phyloP scores from a whole-genome alignment of 2,888 invertebrate species.

The Balanococcus diminutus region DNA sequence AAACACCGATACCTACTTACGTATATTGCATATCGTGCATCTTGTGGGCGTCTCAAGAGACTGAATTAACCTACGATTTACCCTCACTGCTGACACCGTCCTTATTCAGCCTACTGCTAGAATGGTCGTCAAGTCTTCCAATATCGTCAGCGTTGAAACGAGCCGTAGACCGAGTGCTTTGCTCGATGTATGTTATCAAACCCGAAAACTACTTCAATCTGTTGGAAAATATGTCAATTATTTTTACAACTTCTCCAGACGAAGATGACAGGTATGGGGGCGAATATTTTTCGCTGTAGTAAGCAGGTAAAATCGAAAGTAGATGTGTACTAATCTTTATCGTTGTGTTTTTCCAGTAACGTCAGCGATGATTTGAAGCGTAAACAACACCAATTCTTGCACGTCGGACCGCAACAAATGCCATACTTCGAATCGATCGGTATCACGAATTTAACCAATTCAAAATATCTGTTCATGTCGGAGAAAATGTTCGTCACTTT shows the following conservation, averaged over 20 bases:
- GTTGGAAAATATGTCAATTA: conserved; percentile 45
- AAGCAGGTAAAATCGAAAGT: not conserved
- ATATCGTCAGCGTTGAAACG: conserved; percentile 77
- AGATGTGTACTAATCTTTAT: not conserved
- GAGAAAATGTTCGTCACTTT: conserved; percentile 46
- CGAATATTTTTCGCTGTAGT: not conserved
- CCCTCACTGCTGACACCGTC: conserved; percentile 73
- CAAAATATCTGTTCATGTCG: conserved; percentile 44
- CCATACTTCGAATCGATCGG: conserved; percentile 7
- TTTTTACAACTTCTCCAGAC: not conserved
- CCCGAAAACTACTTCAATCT: conserved; percentile 62
- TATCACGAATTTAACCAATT: not conserved
- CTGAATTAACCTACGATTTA: conserved; percentile 67
- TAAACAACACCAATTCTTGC: conserved; percentile 38
- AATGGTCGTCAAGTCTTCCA: conserved; percentile 76
- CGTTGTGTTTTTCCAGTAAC: not conserved
- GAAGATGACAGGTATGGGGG: conserved; percentile 16
- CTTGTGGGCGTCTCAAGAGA: conserved; percentile 74
- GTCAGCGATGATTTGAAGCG: conserved; percentile 42
- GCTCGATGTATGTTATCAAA: conserved; percentile 83
- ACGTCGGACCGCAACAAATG: conserved; percentile 21
- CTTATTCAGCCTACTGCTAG: conserved; percentile 76
- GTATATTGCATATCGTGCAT: conserved; percentile 83
- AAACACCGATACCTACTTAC: conserved; percentile 65
- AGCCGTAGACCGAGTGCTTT: conserved; percentile 83